A percentile compares a stretch with the other conserved stretches of the same genome.
phyloP scores from a whole-genome alignment of 2,888 invertebrate genomes.

The Aleiodes leptofemur region DNA sequence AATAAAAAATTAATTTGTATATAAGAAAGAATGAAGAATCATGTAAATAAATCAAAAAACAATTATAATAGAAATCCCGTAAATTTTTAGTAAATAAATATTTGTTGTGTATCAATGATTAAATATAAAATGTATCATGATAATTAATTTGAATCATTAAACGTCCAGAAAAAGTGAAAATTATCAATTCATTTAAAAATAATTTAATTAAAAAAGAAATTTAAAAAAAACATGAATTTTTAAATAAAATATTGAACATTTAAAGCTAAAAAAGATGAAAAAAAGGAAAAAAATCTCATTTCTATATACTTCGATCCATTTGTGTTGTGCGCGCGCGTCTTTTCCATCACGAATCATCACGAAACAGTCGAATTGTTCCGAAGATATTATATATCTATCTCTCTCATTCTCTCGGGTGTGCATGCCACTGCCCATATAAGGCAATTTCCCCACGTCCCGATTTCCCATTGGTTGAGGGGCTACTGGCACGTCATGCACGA shows the following conservation, averaged over 20 bases:
- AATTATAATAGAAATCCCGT: neutral
- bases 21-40: neutral
- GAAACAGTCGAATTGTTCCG: constrained; percentile 32
- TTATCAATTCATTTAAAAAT: neutral
- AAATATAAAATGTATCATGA: constrained; percentile 9
- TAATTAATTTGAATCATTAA: constrained; percentile 5
- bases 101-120: constrained; percentile 8
- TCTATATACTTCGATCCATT: constrained; percentile 15
- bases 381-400: constrained; percentile 14
- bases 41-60: neutral
- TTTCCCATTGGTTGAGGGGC: constrained; percentile 71
- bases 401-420: constrained; percentile 17
- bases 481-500: constrained; percentile 63
- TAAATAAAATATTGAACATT: neutral
- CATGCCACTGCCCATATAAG: constrained; percentile 74
- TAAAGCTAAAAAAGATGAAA: constrained; percentile 1
- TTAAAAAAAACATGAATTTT: neutral
- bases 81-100: neutral
- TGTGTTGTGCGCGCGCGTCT: constrained; percentile 32
- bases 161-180: neutral
- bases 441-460: constrained; percentile 76
- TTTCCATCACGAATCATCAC: neutral
- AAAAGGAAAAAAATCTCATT: neutral
- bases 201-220: too few relatives aligned
- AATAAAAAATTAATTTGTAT: neutral